Evolutionary conservation across 2,888 invertebrate species (phyloP).

Genomic region (Rhynchonema sp.): DNA sequence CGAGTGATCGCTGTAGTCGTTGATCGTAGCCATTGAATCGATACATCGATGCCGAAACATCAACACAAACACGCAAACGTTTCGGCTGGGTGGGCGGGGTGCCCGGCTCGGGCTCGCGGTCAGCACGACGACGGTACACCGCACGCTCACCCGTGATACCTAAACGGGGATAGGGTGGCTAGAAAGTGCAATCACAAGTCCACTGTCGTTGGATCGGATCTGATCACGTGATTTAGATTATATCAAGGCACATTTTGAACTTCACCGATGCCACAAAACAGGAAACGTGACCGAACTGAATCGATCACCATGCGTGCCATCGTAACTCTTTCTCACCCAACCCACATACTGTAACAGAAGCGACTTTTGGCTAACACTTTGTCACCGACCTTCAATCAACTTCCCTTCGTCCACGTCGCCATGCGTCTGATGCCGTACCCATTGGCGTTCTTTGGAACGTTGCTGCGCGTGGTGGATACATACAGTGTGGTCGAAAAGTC

Average conservation of each 20-base stretch:
- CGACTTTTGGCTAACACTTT: not conserved
- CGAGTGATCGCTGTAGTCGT: conserved; percentile 68
- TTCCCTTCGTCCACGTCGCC: conserved; percentile 88
- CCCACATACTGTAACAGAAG: no score
- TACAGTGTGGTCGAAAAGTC: not conserved
- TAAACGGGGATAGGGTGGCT: no score
- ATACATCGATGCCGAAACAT: conserved; percentile 93
- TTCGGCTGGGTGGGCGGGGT: not conserved
- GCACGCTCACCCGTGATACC: conserved; percentile 69
- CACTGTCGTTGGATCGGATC: no score
- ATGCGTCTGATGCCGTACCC: conserved; percentile 75
- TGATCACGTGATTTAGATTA: no score
- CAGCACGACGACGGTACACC: conserved; percentile 47
- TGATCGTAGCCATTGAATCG: conserved; percentile 88
- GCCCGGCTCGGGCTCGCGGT: conserved; percentile 36
- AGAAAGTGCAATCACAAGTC: no score
- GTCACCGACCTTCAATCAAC: conserved; percentile 55
- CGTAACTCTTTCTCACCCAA: no score
- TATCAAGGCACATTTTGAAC: no score
- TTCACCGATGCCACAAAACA: no score
- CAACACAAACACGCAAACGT: conserved; percentile 45
- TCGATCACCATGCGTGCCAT: no score
- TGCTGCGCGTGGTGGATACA: not conserved
- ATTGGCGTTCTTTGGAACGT: conserved; percentile 41
- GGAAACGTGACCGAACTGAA: no score